Percentiles rank a stretch among this genome's conserved stretches.
phyloP scores from a whole-genome alignment of 2,113 vertebrate genomes.

The Brienomyrus longianalis region DNA sequence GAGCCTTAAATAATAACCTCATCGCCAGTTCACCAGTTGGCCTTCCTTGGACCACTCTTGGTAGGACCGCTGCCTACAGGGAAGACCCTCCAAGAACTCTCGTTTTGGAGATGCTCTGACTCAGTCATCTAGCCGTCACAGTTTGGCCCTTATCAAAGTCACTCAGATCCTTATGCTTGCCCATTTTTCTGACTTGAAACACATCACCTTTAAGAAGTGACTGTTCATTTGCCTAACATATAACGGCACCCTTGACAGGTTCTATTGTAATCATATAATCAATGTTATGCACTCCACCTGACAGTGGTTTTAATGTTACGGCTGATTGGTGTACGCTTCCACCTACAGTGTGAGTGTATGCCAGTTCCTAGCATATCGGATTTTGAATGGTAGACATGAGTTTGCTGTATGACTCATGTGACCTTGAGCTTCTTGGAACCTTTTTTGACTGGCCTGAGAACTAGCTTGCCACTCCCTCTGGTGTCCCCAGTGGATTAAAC shows the following conservation, averaged over 20 bases:
- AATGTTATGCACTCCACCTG: not conserved
- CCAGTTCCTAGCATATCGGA: not conserved
- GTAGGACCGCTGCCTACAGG: no score
- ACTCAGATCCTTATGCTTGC: no score
- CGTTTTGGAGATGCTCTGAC: no score
- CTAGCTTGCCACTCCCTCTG: not conserved
- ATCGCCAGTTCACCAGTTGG: no score
- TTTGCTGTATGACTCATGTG: not conserved
- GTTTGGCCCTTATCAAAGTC: no score
- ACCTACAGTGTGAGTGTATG: not conserved
- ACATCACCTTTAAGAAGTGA: no score
- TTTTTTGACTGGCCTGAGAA: not conserved
- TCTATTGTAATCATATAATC: not conserved
- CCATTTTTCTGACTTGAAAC: no score
- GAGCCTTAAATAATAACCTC: no score
- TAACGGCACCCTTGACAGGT: not conserved
- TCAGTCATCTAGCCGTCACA: no score
- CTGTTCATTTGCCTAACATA: not conserved
- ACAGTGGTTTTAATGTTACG: not conserved
- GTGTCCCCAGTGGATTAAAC: not conserved
- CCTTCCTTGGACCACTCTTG: no score
- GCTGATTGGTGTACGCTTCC: not conserved
- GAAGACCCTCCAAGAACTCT: no score
- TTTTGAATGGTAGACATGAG: not conserved
- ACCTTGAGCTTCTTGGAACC: not conserved